Evolutionary conservation across 1,140 invertebrate species (phyloP).

Genomic region (Drosophila bocki): DNA sequence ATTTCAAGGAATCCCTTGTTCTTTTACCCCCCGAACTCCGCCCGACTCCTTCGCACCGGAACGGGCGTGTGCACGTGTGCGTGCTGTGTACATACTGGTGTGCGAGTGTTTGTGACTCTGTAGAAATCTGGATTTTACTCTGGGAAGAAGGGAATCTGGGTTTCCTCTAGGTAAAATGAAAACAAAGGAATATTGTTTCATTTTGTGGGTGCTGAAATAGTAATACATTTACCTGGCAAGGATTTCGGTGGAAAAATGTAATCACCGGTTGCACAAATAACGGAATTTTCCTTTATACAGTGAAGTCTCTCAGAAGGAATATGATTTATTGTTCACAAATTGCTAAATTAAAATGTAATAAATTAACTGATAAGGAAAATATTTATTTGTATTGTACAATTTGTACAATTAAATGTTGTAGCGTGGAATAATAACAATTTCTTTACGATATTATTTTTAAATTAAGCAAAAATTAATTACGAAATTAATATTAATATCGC

Average conservation of each 20-base stretch:
- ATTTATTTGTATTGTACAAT: too few species aligned
- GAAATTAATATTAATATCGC: too few species aligned
- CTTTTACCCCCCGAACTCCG: neutral
- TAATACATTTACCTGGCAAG: slow-evolving; percentile 13
- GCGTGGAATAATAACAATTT: too few species aligned
- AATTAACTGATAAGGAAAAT: too few species aligned
- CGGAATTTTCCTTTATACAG: neutral
- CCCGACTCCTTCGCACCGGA: slow-evolving; percentile 4
- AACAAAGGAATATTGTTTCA: neutral
- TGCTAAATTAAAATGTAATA: too few species aligned
- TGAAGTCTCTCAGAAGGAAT: neutral
- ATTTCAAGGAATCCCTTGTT: slow-evolving; percentile 3
- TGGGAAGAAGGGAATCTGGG: neutral
- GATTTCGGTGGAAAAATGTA: neutral
- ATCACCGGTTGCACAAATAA: slow-evolving; percentile 5
- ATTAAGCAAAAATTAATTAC: too few species aligned
- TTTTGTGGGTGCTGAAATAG: neutral
- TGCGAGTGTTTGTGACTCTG: slow-evolving; percentile 7
- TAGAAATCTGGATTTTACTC: slow-evolving; percentile 11
- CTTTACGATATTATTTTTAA: too few species aligned
- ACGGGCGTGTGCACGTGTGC: slow-evolving; percentile 54
- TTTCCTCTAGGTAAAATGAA: slow-evolving; percentile 1
- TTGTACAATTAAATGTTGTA: too few species aligned
- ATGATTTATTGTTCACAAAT: too few species aligned
- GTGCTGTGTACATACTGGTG: slow-evolving; percentile 28